These are phyloP conservation scores for Aythya fuligula DNA, from an alignment of 2,797 vertebrate species.

Conservation along the genomic window DNA sequence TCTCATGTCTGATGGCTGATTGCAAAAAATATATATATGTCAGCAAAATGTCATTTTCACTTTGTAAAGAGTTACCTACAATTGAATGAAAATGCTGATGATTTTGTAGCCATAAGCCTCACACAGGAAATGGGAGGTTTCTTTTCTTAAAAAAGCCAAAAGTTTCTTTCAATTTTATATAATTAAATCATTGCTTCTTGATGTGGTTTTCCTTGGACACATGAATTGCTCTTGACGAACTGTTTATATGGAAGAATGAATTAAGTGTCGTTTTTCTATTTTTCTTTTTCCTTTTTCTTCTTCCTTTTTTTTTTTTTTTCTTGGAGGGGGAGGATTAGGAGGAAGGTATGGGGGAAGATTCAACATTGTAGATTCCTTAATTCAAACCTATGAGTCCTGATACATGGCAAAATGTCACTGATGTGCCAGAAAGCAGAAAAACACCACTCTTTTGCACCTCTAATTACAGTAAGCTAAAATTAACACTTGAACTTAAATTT, in stretches of 20 bases:
- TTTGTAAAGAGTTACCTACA: neutral
- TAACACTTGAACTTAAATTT: neutral
- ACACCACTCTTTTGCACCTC: neutral
- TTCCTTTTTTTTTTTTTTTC: too few species aligned
- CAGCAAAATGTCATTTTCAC: neutral
- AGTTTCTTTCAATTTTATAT: neutral
- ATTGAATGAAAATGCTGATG: neutral
- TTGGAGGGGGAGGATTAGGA: neutral
- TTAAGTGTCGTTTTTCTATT: neutral
- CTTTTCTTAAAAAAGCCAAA: neutral
- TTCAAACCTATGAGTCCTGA: neutral
- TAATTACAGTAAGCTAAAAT: neutral
- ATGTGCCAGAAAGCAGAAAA: neutral
- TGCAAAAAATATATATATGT: neutral
- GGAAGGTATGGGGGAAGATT: neutral
- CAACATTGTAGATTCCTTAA: neutral
- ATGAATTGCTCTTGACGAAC: neutral
- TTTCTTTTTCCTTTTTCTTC: too few species aligned
- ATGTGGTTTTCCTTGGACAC: neutral
- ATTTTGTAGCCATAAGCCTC: neutral
- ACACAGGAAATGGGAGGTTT: neutral
- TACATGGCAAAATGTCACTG: accelerated
- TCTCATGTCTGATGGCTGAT: neutral
- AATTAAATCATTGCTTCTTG: neutral
- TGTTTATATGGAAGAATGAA: neutral